A percentile compares a stretch with the other conserved stretches of the same genome.
Conservation (phyloP, 2,797 vertebrate species). For the Trachurus trachurus region DNA sequence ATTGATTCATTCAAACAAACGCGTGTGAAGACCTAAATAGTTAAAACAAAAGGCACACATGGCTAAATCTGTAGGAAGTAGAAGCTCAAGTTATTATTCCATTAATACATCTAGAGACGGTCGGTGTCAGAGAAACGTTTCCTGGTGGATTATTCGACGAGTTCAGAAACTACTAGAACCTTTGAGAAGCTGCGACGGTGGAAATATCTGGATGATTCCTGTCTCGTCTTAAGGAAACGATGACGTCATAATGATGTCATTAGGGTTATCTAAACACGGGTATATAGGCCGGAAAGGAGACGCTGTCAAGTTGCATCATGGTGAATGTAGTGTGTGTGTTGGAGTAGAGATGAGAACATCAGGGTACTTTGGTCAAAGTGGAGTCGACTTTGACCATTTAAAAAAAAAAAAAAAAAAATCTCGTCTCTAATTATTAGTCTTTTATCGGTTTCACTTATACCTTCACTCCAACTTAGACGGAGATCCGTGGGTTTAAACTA, state of each 20-base stretch:
- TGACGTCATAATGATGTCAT: neutral
- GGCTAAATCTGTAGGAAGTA: neutral
- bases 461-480: neutral
- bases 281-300: neutral
- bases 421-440: neutral
- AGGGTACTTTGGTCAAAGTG: neutral
- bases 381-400: too few species aligned
- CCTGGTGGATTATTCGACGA: conserved; percentile 27
- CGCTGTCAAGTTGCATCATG: neutral
- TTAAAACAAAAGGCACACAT: conserved; percentile 2
- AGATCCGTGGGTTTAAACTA: neutral
- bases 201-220: too few species aligned
- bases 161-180: neutral
- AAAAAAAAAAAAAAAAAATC: neutral
- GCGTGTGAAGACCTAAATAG: conserved; percentile 34
- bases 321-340: conserved; percentile 17
- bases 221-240: neutral
- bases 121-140: conserved; percentile 36
- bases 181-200: too few species aligned
- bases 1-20: conserved; percentile 81
- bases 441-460: neutral
- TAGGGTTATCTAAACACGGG: neutral
- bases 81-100: conserved; percentile 16
- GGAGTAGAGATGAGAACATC: neutral
- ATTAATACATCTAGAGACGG: conserved; percentile 4